Evolutionary conservation across 2,797 vertebrate species (phyloP), one percentile per base, ranked within the genome.

Genomic region (Gymnoscopelus microlampas): DNA sequence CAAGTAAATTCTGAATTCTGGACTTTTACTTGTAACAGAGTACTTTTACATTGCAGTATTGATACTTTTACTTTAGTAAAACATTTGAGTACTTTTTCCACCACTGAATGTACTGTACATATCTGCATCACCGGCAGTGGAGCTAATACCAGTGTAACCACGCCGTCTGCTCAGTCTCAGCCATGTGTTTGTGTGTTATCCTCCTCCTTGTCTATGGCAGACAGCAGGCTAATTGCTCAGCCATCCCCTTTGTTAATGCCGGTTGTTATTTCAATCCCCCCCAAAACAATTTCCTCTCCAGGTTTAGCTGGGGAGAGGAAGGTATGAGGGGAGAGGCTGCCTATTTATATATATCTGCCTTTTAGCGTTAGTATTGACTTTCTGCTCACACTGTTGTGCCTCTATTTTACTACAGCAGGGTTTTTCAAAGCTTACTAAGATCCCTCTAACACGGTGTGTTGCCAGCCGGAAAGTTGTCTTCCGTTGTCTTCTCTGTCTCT

Each of bases 191-290:
- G 73, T 74, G 75, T 53, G 15, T 78, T 74, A 79, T 84, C 71
- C 53, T 74, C 79, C 81, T 76, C 75, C 88, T 90, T 89, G 88
- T 91, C 86, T 85, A 75, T 67, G 1, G 4, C 82, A 80, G 67
- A 68, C 88, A 90, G 86, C 79, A 88, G 74, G 71, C 74, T 77
- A 53, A 77, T 79, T 72, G 77, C 80, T 77, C 66, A 69, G 74
- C 83, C 80, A 77, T 53, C 63, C 69, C 74, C 70, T 79, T 81
- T 8, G 35, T 81, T 83, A 85, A 79, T 84, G 65, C 83, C 68
- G 69, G 85, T 88, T 89, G 79, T 88, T 88, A 77, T 88, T 87
- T 86, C 81, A 87, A 63, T 89, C 87, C 81, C 68, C 78, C 77
- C 86, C 80, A 62, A 84, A 81, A 80, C 74, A 49, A 68, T 71